These are phyloP conservation scores for Parotocinclus haroldoi DNA, from an alignment of 2,797 vertebrate genomes.

Conservation along the genomic window DNA sequence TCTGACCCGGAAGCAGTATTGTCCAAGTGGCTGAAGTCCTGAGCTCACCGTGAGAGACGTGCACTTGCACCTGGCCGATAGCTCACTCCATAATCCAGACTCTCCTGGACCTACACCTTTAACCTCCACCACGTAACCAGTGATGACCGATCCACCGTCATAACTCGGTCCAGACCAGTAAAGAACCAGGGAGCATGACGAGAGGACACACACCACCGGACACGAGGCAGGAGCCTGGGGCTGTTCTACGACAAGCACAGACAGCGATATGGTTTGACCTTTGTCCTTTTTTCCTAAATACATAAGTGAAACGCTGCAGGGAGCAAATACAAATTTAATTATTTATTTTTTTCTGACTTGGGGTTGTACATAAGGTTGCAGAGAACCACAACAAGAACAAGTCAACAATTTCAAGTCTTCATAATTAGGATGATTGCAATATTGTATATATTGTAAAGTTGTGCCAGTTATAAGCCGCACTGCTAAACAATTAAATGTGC, in stretches of 20 bases:
- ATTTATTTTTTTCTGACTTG: too few species aligned
- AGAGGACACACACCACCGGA: constrained; percentile 62
- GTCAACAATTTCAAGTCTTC: too few species aligned
- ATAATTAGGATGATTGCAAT: too few species aligned
- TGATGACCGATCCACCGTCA: constrained; percentile 74
- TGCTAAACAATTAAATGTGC: too few species aligned
- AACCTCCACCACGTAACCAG: constrained; percentile 72
- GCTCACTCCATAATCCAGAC: constrained; percentile 59
- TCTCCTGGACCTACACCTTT: constrained; percentile 44
- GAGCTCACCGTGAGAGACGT: constrained; percentile 68
- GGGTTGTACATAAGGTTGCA: too few species aligned
- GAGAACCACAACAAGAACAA: too few species aligned
- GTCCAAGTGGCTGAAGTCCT: constrained; percentile 57
- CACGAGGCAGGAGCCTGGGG: constrained; percentile 73
- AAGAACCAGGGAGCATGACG: constrained; percentile 62
- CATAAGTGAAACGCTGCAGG: too few species aligned
- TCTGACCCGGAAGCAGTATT: constrained; percentile 71
- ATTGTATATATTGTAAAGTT: too few species aligned
- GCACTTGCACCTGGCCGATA: constrained; percentile 65
- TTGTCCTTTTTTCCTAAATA: too few species aligned
- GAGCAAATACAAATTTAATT: too few species aligned
- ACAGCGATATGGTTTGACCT: too few species aligned
- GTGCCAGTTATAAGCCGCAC: too few species aligned
- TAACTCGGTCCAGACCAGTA: constrained; percentile 81
- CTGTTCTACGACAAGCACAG: constrained; percentile 58